Conservation (phyloP, 2,888 invertebrate species). For the Carabus problematicus region DNA sequence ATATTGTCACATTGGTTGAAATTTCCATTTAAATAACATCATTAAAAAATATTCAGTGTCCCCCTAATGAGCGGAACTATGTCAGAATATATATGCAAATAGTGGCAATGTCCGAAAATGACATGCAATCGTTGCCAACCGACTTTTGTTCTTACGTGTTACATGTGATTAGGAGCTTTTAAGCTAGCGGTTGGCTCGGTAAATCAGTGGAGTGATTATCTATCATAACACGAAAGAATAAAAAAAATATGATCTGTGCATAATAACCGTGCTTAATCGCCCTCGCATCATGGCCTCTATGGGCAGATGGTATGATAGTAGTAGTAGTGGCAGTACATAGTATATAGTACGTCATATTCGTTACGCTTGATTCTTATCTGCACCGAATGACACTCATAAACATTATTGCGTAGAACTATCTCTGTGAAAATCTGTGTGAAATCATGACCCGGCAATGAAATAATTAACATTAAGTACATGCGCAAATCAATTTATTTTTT, state of each 20-base stretch:
- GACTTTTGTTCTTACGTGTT: slow-evolving; percentile 18
- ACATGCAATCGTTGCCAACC: slow-evolving; percentile 36
- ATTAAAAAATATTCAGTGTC: slow-evolving; percentile 41
- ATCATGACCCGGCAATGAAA: too few species aligned
- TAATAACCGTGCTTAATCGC: slow-evolving; percentile 30
- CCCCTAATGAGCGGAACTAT: slow-evolving; percentile 41
- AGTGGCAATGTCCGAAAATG: slow-evolving; percentile 35
- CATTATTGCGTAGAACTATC: slow-evolving; percentile 23
- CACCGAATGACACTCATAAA: slow-evolving; percentile 27
- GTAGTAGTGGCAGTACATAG: too few species aligned
- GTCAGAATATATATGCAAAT: slow-evolving; percentile 39
- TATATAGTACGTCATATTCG: slow-evolving; percentile 22
- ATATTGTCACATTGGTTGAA: not conserved
- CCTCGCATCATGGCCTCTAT: not conserved
- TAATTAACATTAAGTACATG: too few species aligned
- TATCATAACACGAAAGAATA: slow-evolving; percentile 17
- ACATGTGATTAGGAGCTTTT: not conserved
- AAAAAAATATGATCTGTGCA: slow-evolving; percentile 38
- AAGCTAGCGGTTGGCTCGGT: slow-evolving; percentile 23
- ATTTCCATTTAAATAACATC: slow-evolving; percentile 42
- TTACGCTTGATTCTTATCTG: slow-evolving; percentile 20
- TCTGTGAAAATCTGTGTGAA: too few species aligned
- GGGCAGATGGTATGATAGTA: too few species aligned
- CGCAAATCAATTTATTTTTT: too few species aligned
- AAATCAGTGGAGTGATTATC: slow-evolving; percentile 20